phyloP scores from a whole-genome alignment of 2,888 invertebrate genomes.

The Lampropteryx suffumata region DNA sequence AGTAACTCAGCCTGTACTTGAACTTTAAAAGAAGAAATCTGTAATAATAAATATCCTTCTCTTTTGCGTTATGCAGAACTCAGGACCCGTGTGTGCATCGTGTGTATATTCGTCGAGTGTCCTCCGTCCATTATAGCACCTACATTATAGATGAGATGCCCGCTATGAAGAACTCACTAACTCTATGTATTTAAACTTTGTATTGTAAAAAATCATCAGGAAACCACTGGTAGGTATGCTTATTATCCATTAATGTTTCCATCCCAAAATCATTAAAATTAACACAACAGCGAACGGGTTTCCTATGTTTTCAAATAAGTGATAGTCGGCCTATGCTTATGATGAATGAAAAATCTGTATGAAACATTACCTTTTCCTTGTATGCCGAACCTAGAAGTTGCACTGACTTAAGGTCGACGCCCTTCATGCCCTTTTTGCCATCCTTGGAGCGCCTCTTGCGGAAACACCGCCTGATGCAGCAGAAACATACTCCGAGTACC shows the following conservation, averaged over 20 bases:
- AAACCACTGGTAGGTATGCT: too few species aligned
- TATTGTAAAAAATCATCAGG: too few species aligned
- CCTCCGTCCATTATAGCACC: too few species aligned
- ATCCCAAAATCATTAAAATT: background rate
- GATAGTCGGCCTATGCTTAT: conserved; percentile 1
- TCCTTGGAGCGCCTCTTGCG: conserved; percentile 96
- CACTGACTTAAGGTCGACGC: conserved; percentile 98
- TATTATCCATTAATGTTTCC: conserved; percentile 2
- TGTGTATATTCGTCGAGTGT: too few species aligned
- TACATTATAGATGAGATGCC: too few species aligned
- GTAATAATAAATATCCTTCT: too few species aligned
- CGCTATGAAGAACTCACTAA: too few species aligned
- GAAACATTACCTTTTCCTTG: conserved; percentile 96
- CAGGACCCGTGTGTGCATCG: too few species aligned
- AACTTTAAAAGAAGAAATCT: too few species aligned
- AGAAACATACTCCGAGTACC: conserved; percentile 93
- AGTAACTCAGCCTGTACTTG: too few species aligned
- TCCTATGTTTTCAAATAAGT: conserved; percentile 11
- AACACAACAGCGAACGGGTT: conserved; percentile 3
- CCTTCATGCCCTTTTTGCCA: conserved; percentile 96
- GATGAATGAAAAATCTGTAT: conserved; percentile 23
- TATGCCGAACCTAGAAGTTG: conserved; percentile 97
- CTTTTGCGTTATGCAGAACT: too few species aligned
- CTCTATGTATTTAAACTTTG: too few species aligned
- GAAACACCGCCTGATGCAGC: conserved; percentile 96